A percentile compares a stretch with the other conserved stretches of the same genome.
These are phyloP conservation scores for Listronotus bonariensis DNA, from an alignment of 1,140 invertebrate species.

Conservation along the genomic window DNA sequence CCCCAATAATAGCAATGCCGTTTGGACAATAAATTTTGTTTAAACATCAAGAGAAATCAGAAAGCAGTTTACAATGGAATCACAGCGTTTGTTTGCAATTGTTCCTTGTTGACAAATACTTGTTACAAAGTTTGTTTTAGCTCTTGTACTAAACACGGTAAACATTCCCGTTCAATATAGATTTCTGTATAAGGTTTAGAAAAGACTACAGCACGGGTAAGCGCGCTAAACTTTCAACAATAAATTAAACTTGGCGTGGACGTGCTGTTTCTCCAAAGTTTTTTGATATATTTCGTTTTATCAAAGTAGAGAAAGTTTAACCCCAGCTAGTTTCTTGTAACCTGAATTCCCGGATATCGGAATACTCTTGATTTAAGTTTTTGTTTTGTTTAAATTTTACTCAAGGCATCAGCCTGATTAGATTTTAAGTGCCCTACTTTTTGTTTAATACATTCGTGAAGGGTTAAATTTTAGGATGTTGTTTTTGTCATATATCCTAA, in stretches of 20 bases:
- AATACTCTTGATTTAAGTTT: constrained; percentile 8
- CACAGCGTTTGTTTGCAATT: too few relatives aligned
- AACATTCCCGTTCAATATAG: constrained; percentile 3
- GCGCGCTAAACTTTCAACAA: constrained; percentile 21
- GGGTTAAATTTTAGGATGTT: too few relatives aligned
- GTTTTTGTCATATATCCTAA: too few relatives aligned
- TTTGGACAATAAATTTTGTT: too few relatives aligned
- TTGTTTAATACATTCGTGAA: too few relatives aligned
- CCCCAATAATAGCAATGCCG: too few relatives aligned
- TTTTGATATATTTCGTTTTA: constrained; percentile 27
- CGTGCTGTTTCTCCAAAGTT: constrained; percentile 20
- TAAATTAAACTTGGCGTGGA: constrained; percentile 26
- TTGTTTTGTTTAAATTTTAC: constrained; percentile 5
- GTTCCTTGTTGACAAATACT: too few relatives aligned
- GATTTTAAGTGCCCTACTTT: neutral
- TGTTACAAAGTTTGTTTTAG: too few relatives aligned
- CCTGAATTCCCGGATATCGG: constrained; percentile 9
- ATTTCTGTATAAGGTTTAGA: constrained; percentile 8
- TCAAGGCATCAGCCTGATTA: constrained; percentile 5
- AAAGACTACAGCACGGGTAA: constrained; percentile 21
- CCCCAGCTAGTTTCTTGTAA: constrained; percentile 19
- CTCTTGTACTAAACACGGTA: neutral
- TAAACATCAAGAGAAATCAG: too few relatives aligned
- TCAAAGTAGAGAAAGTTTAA: constrained; percentile 22
- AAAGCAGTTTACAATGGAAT: too few relatives aligned